Conservation (phyloP, 2,113 vertebrate genomes). For the Trachemys scripta region DNA sequence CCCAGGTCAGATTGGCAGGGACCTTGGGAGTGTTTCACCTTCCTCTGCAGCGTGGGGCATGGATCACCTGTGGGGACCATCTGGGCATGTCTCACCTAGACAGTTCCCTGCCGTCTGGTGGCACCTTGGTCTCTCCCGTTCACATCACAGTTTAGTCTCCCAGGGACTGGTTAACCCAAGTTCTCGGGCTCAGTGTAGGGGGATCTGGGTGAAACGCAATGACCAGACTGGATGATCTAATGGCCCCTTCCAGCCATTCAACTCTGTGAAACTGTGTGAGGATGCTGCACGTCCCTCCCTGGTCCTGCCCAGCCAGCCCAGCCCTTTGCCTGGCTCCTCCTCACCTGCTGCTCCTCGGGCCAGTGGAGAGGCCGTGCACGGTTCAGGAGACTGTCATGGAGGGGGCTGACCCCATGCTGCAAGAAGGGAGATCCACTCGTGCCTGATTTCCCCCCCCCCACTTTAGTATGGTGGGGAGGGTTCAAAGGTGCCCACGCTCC, state of each 20-base stretch:
- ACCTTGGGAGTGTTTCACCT: too few relatives aligned
- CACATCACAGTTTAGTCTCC: too few relatives aligned
- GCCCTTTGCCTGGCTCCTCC: background rate
- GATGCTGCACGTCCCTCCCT: accelerated
- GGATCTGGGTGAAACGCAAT: too few relatives aligned
- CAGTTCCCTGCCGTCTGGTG: too few relatives aligned
- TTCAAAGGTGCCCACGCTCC: background rate
- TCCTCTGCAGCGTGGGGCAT: too few relatives aligned
- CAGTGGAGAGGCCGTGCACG: background rate
- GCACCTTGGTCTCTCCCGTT: too few relatives aligned
- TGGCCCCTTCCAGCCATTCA: background rate
- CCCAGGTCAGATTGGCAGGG: too few relatives aligned
- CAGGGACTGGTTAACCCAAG: too few relatives aligned
- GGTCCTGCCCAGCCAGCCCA: background rate
- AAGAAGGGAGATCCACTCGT: background rate
- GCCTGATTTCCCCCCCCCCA: background rate
- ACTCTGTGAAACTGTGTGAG: background rate
- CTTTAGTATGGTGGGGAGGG: accelerated
- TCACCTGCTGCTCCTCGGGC: background rate
- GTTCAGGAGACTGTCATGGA: background rate
- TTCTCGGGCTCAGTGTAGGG: too few relatives aligned
- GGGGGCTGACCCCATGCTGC: background rate
- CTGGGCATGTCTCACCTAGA: too few relatives aligned
- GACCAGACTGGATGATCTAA: too few relatives aligned
- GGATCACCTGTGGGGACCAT: too few relatives aligned